phyloP scores from a whole-genome alignment of 2,888 invertebrate genomes.

The Loripinus fragilis region DNA sequence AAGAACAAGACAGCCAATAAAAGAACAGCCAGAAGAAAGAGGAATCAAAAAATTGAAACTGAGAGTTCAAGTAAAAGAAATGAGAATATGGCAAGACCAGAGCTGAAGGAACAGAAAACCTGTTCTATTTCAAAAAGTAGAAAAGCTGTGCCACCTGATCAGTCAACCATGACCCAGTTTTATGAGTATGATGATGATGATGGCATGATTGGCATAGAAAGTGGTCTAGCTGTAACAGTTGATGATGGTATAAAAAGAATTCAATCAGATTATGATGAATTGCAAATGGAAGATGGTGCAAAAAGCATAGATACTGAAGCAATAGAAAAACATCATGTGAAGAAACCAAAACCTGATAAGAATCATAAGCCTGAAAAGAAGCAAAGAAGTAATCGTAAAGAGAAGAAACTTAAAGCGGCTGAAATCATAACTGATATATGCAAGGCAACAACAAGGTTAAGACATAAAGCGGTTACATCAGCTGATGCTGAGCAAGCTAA shows the following conservation, averaged over 20 bases:
- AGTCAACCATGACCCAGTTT: constrained; percentile 64
- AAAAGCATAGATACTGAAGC: no score
- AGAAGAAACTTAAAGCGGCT: background rate
- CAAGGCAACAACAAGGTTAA: constrained; percentile 28
- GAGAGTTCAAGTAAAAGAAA: background rate
- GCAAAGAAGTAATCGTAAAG: background rate
- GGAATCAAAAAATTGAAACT: background rate
- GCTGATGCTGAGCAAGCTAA: background rate
- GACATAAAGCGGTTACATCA: background rate
- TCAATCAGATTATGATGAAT: background rate
- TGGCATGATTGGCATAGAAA: background rate
- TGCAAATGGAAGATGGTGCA: no score
- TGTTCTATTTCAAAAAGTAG: background rate
- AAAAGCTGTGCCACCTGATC: constrained; percentile 42
- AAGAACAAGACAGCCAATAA: background rate
- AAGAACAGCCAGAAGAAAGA: background rate
- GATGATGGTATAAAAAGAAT: background rate
- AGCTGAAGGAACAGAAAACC: constrained; percentile 23
- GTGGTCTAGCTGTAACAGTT: background rate
- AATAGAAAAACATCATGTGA: no score
- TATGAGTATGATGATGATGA: constrained; percentile 56
- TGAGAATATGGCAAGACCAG: background rate
- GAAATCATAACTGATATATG: background rate
- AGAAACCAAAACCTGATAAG: background rate
- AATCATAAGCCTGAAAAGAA: background rate